Conservation (phyloP, 1,140 invertebrate genomes). For the Eufriesea mexicana region DNA sequence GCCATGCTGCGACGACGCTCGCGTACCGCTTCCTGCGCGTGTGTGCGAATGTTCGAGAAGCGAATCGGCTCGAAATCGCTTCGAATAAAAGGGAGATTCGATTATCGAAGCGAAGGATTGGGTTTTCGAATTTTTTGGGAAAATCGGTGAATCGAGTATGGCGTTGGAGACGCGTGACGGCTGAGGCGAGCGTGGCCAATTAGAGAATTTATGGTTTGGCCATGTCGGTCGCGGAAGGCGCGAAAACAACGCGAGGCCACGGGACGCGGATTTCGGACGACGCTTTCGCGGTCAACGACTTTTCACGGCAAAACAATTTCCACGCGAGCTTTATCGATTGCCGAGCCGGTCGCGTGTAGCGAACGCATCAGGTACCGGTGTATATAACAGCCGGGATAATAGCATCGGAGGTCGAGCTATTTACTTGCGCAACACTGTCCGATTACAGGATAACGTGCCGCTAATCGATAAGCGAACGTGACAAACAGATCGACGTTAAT, state of each 20-base stretch:
- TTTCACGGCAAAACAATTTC: constrained; percentile 59
- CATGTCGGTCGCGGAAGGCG: constrained; percentile 53
- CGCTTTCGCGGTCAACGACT: constrained; percentile 63
- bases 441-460: constrained; percentile 29
- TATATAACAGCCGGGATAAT: constrained; percentile 43
- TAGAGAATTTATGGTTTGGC: constrained; percentile 69
- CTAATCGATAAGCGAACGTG: constrained; percentile 37
- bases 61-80: too few species aligned
- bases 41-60: too few species aligned
- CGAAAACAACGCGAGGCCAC: background rate
- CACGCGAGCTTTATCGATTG: constrained; percentile 58
- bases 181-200: constrained; percentile 67
- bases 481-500: constrained; percentile 30
- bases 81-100: too few species aligned
- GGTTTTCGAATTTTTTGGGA: too few species aligned
- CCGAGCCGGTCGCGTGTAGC: constrained; percentile 53
- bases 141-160: too few species aligned
- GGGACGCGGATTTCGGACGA: background rate
- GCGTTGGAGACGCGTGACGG: too few species aligned
- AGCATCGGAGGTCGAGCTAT: constrained; percentile 25
- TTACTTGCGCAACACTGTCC: constrained; percentile 31
- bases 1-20: background rate
- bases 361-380: constrained; percentile 58
- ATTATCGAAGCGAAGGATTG: too few species aligned
- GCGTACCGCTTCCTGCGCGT: background rate